Conservation (phyloP, 64 coral and sea anemone species). For the Porites lutea region DNA sequence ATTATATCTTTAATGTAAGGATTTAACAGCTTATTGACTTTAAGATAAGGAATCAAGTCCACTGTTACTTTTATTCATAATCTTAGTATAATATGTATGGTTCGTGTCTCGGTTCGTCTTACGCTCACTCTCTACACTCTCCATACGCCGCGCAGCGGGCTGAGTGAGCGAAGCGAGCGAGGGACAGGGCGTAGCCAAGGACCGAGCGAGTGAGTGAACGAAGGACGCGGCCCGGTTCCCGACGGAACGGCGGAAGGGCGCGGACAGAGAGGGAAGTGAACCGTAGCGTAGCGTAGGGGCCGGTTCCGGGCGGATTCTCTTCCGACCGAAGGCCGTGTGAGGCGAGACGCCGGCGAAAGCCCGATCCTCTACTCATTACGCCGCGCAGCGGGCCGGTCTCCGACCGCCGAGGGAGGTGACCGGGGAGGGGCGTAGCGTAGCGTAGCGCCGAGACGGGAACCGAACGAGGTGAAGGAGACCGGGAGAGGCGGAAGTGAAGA, state of each 20-base stretch:
- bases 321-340: background rate
- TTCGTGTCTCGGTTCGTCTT: background rate
- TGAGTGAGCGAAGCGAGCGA: background rate
- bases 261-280: background rate
- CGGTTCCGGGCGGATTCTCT: background rate
- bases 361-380: slow-evolving; percentile 9
- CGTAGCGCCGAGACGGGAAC: too few relatives aligned
- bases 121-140: slow-evolving; percentile 2
- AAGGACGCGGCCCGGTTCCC: background rate
- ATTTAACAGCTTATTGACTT: too few relatives aligned
- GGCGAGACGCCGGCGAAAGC: slow-evolving; percentile 2
- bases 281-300: background rate
- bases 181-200: background rate
- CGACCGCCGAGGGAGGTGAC: too few relatives aligned
- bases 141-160: background rate
- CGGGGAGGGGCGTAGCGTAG: too few relatives aligned
- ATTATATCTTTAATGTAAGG: too few relatives aligned
- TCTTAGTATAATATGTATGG: too few relatives aligned
- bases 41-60: too few relatives aligned
- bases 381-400: background rate
- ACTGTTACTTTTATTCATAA: too few relatives aligned
- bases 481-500: too few relatives aligned
- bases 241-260: background rate
- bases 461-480: too few relatives aligned
- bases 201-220: too few relatives aligned